Conservation (phyloP, 2,113 vertebrate species). For the Sus scrofa region DNA sequence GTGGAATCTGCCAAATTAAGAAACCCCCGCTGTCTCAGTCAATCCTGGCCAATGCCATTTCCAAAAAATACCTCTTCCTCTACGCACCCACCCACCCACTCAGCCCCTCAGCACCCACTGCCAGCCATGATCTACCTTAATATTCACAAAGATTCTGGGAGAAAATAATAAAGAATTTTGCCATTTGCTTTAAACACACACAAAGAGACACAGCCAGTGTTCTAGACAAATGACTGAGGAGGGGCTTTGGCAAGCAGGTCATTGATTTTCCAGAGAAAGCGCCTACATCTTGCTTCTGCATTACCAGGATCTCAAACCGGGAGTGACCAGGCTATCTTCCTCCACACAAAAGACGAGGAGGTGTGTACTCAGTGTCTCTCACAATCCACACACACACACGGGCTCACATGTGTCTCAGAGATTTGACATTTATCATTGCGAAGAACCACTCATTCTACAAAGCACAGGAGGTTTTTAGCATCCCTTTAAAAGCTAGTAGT, state of each 20-base stretch:
- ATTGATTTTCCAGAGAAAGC: conserved; percentile 25
- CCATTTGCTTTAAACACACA: conserved; percentile 1
- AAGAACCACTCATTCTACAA: neutral
- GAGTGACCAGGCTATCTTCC: neutral
- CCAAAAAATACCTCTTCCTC: neutral
- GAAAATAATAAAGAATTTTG: neutral
- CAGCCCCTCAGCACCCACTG: neutral
- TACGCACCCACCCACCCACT: neutral
- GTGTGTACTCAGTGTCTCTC: neutral
- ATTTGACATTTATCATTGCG: neutral
- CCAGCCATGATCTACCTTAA: neutral
- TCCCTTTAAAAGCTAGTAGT: neutral
- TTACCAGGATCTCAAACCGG: neutral
- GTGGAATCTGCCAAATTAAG: neutral
- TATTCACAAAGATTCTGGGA: neutral
- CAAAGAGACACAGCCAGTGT: neutral
- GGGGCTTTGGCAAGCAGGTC: neutral
- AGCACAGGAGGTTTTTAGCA: neutral
- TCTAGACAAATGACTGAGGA: neutral
- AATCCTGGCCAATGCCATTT: neutral
- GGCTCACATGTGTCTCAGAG: neutral
- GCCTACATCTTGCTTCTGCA: neutral
- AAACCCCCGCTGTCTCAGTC: neutral
- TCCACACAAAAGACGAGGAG: neutral
- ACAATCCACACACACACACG: neutral